phyloP scores from a whole-genome alignment of 2,113 vertebrate genomes.

The Nicator chloris region DNA sequence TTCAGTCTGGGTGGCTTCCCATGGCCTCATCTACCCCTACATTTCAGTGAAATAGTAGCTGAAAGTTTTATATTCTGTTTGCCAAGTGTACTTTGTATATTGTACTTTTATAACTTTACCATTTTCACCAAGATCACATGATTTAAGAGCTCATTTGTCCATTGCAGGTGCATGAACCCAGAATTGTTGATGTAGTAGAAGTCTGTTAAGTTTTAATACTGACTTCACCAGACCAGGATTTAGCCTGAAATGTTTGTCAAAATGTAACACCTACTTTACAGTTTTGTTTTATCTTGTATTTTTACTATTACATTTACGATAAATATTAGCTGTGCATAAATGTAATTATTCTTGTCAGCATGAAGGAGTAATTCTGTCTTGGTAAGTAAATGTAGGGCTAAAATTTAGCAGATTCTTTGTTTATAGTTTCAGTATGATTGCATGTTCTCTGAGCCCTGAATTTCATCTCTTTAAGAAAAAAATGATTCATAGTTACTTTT shows the following conservation, averaged over 20 bases:
- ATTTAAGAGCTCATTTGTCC: background rate
- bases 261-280: background rate
- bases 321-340: background rate
- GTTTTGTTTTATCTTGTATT: background rate
- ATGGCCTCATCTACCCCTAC: background rate
- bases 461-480: background rate
- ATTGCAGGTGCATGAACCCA: background rate
- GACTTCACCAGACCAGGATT: background rate
- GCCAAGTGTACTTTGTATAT: background rate
- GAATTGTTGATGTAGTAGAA: background rate
- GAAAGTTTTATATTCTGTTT: background rate
- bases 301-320: background rate
- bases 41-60: background rate
- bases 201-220: background rate
- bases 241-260: background rate
- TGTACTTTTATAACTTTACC: background rate
- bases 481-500: background rate
- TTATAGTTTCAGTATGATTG: background rate
- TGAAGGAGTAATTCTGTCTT: background rate
- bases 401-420: background rate
- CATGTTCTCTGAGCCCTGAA: background rate
- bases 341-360: background rate
- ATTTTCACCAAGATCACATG: background rate
- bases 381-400: background rate
- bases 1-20: background rate